Conservation (phyloP, 2,888 invertebrate genomes). For the Tuta absoluta region DNA sequence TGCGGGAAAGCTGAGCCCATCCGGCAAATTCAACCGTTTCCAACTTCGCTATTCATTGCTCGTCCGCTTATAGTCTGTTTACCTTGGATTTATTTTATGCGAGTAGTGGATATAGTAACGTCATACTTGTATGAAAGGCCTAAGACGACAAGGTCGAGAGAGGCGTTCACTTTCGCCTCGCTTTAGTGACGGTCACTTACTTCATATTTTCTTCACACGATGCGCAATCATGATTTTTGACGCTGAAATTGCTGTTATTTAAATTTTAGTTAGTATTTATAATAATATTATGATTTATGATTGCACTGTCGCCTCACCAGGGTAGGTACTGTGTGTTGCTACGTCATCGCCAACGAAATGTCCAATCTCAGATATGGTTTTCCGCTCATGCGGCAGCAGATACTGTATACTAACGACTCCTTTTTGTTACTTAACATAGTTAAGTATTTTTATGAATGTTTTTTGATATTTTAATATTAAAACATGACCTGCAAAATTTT, state of each 20-base stretch:
- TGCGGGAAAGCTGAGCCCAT: not conserved
- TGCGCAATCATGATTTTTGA: constrained; percentile 43
- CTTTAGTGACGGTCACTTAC: constrained; percentile 49
- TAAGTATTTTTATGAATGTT: too few relatives aligned
- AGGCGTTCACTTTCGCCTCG: constrained; percentile 67
- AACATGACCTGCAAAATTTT: not conserved
- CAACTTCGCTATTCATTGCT: not conserved
- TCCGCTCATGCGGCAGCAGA: too few relatives aligned
- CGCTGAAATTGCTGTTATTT: constrained; percentile 36
- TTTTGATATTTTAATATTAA: not conserved
- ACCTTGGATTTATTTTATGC: not conserved
- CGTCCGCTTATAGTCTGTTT: not conserved
- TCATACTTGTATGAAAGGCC: constrained; percentile 37
- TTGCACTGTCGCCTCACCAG: too few relatives aligned
- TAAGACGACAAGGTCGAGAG: constrained; percentile 57
- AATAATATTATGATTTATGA: not conserved
- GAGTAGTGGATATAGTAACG: not conserved
- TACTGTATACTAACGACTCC: too few relatives aligned
- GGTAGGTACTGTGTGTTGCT: too few relatives aligned
- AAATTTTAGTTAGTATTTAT: not conserved
- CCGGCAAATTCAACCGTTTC: not conserved
- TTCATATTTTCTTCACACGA: constrained; percentile 44
- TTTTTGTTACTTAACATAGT: too few relatives aligned
- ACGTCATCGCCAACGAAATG: too few relatives aligned
- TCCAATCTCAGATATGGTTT: too few relatives aligned